These are phyloP conservation scores for Gambelia wislizenii DNA, from an alignment of 2,797 vertebrate genomes.

Conservation along the genomic window DNA sequence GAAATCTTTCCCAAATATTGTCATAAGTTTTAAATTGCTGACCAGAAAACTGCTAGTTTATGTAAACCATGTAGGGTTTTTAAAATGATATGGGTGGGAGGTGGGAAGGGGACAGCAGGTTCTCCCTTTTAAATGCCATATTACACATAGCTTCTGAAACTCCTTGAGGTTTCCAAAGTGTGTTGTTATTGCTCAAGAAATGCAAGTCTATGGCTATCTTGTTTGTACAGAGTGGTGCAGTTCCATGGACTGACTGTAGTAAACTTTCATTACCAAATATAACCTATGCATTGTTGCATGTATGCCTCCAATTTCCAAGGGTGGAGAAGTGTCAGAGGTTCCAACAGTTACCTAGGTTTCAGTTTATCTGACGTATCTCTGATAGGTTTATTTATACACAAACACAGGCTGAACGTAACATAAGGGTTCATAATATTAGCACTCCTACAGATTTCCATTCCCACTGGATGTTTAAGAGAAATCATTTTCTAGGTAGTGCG, in stretches of 20 bases:
- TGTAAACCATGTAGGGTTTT: neutral
- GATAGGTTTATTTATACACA: neutral
- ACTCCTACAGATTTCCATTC: neutral
- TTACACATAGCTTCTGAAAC: neutral
- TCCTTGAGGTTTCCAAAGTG: neutral
- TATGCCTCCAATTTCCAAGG: too few relatives aligned
- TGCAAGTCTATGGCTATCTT: neutral
- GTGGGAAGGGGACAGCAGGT: too few relatives aligned
- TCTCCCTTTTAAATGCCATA: neutral
- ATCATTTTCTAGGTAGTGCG: neutral
- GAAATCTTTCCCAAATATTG: neutral
- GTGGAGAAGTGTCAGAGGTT: too few relatives aligned
- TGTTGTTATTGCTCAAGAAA: neutral
- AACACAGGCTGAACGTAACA: neutral
- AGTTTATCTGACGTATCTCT: neutral
- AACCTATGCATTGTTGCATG: neutral
- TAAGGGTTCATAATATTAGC: neutral
- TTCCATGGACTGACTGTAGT: neutral
- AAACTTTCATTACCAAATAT: neutral
- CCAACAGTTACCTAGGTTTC: neutral
- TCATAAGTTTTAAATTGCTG: neutral
- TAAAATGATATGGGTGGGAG: too few relatives aligned
- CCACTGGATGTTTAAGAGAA: neutral
- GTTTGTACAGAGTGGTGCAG: neutral
- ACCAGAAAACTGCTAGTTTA: neutral